Evolutionary conservation across 1,140 invertebrate species (phyloP).

Genomic region (Lucilia cuprina): DNA sequence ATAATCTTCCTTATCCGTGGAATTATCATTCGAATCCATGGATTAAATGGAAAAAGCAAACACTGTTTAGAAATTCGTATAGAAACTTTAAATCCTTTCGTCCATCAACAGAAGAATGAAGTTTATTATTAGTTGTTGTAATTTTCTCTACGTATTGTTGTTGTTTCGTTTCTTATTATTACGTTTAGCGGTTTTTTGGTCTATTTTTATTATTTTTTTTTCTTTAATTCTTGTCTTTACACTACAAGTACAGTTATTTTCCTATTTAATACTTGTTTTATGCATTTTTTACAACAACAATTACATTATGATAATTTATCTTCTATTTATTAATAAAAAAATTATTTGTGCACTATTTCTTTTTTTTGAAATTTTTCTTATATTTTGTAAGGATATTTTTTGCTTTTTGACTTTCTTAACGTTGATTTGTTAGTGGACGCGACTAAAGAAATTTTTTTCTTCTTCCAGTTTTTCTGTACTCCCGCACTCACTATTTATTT

Average conservation of each 20-base stretch:
- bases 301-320: background rate
- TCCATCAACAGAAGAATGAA: background rate
- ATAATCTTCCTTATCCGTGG: constrained; percentile 15
- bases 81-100: background rate
- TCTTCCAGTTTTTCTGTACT: constrained; percentile 31
- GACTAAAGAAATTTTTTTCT: constrained; percentile 25
- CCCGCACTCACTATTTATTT: constrained; percentile 10
- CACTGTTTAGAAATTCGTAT: background rate
- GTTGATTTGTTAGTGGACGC: constrained; percentile 26
- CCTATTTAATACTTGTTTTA: background rate
- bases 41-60: background rate
- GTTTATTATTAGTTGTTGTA: background rate
- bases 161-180: background rate
- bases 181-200: background rate
- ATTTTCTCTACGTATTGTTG: background rate
- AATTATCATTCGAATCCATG: background rate
- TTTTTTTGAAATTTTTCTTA: background rate
- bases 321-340: background rate
- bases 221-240: background rate
- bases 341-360: background rate
- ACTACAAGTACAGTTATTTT: constrained; percentile 12
- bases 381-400: background rate
- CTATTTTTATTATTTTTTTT: background rate
- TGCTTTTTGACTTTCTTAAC: background rate
- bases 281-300: background rate